Conservation (phyloP, 2,888 invertebrate genomes). For the Tolmerus cingulatus region DNA sequence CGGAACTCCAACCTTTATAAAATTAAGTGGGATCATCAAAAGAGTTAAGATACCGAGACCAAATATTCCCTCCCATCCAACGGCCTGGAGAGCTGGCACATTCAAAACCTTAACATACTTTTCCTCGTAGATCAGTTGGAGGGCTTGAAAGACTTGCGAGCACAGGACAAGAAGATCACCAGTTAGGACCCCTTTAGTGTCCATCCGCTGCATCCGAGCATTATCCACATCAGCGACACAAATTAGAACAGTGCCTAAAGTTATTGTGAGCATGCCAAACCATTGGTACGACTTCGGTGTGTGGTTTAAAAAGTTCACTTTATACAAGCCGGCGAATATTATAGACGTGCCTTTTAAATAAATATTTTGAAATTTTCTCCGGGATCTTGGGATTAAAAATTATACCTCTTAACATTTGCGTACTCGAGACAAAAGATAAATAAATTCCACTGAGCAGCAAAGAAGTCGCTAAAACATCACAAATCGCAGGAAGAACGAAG, state of each 20-base stretch:
- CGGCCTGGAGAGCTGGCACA: constrained; percentile 88
- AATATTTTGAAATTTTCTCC: neutral
- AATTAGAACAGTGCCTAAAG: constrained; percentile 75
- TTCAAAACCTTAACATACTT: constrained; percentile 84
- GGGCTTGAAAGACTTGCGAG: constrained; percentile 82
- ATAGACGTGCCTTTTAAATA: constrained; percentile 76
- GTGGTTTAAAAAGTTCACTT: constrained; percentile 77
- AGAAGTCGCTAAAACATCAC: constrained; percentile 88
- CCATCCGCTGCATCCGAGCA: neutral
- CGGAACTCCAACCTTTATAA: constrained; percentile 75
- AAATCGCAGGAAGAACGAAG: constrained; percentile 85
- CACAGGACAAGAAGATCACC: constrained; percentile 79
- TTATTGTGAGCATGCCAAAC: constrained; percentile 77
- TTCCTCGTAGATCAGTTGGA: constrained; percentile 95
- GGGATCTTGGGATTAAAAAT: neutral
- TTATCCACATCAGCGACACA: constrained; percentile 75
- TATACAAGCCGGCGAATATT: constrained; percentile 86
- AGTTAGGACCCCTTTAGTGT: constrained; percentile 77
- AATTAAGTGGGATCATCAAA: constrained; percentile 82
- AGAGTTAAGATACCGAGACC: constrained; percentile 72
- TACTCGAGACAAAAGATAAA: constrained; percentile 91
- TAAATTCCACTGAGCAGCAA: constrained; percentile 91
- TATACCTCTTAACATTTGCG: constrained; percentile 92
- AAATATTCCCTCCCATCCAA: constrained; percentile 92
- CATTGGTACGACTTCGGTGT: constrained; percentile 74